Percentiles rank a stretch among this genome's conserved stretches.
phyloP scores from a whole-genome alignment of 2,113 vertebrate genomes.

The Myrmophylax atrothorax region DNA sequence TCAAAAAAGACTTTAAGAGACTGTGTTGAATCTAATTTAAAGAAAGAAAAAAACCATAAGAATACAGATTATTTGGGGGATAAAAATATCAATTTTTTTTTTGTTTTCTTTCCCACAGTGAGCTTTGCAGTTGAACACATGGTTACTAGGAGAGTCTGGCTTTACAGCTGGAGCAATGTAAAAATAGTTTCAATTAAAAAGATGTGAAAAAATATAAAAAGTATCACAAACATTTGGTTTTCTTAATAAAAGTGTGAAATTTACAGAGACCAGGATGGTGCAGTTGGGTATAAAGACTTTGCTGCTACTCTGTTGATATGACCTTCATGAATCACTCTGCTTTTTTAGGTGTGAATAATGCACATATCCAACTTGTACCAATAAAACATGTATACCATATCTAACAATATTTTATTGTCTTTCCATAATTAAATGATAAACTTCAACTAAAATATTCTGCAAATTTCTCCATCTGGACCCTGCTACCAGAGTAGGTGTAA shows the following conservation, averaged over 20 bases:
- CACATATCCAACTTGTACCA: neutral
- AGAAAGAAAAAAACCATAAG: neutral
- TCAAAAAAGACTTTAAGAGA: neutral
- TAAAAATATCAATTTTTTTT: neutral
- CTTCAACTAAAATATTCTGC: neutral
- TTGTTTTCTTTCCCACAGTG: neutral
- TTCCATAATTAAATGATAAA: neutral
- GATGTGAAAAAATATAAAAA: slow-evolving; percentile 27
- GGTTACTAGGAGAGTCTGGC: slow-evolving; percentile 40
- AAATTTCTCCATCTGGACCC: slow-evolving; percentile 12
- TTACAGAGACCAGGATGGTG: neutral
- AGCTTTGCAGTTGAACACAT: slow-evolving; percentile 15
- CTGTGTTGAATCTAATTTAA: neutral
- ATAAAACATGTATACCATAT: neutral
- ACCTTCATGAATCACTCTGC: neutral
- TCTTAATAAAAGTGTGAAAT: slow-evolving; percentile 9
- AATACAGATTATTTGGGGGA: slow-evolving; percentile 21
- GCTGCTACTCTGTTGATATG: neutral
- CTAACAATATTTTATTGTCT: neutral
- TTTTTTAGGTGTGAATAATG: slow-evolving; percentile 10
- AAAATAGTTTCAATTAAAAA: slow-evolving; percentile 66
- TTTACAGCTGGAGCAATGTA: slow-evolving; percentile 53
- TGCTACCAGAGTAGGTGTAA: neutral
- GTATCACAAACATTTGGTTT: neutral
- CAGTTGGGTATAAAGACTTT: neutral